A percentile compares a stretch with the other conserved stretches of the same genome.
These are phyloP conservation scores for Trissolcus brochymenae DNA, from an alignment of 2,888 invertebrate species.

Conservation along the genomic window DNA sequence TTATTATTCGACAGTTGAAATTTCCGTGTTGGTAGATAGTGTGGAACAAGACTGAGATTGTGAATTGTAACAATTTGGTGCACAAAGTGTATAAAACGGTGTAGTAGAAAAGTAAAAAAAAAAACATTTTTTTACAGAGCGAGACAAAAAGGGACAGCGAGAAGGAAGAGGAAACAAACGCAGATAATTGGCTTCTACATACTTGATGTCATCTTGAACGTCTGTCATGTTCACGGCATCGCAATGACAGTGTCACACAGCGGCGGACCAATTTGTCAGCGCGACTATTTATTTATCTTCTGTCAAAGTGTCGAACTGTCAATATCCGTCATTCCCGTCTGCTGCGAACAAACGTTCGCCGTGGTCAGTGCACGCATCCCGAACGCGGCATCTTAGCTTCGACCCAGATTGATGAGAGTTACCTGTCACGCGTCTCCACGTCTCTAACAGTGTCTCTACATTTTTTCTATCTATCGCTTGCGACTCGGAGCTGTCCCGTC, in stretches of 20 bases:
- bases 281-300: constrained; percentile 57
- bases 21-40: too few species aligned
- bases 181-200: constrained; percentile 28
- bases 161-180: constrained; percentile 11
- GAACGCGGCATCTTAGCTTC: constrained; percentile 9
- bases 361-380: constrained; percentile 31
- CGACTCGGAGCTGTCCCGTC: constrained; percentile 58
- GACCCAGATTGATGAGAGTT: constrained; percentile 46
- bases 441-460: constrained; percentile 64
- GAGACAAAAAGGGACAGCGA: not conserved
- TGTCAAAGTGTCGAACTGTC: constrained; percentile 61
- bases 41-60: too few species aligned
- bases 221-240: constrained; percentile 37
- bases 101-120: too few species aligned
- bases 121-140: not conserved
- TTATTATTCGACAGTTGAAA: too few species aligned
- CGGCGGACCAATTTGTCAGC: constrained; percentile 63
- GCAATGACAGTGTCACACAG: constrained; percentile 30
- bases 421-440: constrained; percentile 63
- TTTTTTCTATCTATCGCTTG: constrained; percentile 61
- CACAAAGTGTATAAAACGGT: too few species aligned
- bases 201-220: constrained; percentile 45
- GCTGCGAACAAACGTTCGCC: constrained; percentile 39
- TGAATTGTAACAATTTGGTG: too few species aligned
- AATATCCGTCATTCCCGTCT: constrained; percentile 49